A percentile compares a stretch with the other conserved stretches of the same genome.
These are phyloP conservation scores for Xenops minutus DNA, from an alignment of 2,797 vertebrate genomes.

Conservation along the genomic window DNA sequence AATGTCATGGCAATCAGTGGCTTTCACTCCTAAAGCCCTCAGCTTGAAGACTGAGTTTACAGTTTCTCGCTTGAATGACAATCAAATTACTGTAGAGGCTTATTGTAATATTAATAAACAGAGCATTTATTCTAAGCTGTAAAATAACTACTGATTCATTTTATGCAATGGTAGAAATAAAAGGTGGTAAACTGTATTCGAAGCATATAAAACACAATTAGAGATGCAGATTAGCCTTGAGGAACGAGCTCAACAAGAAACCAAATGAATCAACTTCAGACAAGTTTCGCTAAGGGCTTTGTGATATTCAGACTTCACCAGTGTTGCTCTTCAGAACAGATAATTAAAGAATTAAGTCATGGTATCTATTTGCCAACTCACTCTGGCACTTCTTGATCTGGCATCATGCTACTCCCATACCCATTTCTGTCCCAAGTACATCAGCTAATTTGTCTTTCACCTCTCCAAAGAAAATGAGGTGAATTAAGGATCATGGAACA, in stretches of 20 bases:
- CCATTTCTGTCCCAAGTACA: neutral
- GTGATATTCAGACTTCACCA: neutral
- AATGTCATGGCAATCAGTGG: neutral
- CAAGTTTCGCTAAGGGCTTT: neutral
- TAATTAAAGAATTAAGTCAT: constrained; percentile 16
- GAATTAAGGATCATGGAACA: neutral
- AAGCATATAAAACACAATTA: constrained; percentile 10
- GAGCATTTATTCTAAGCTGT: neutral
- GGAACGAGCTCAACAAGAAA: neutral
- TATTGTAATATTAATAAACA: neutral
- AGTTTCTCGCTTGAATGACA: neutral
- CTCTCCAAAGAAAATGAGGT: neutral
- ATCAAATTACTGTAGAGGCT: neutral
- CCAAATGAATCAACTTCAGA: neutral
- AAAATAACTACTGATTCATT: neutral
- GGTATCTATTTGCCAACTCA: neutral
- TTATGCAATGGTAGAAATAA: neutral
- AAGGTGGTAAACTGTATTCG: neutral
- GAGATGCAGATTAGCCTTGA: neutral
- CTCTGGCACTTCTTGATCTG: neutral
- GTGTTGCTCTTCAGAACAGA: neutral
- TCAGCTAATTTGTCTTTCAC: neutral
- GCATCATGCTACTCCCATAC: neutral
- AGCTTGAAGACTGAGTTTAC: neutral
- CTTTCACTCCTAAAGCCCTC: neutral